Base-by-base conservation (phyloP, 2,888 invertebrate species). In the Lasioglossum oenotherae region DNA sequence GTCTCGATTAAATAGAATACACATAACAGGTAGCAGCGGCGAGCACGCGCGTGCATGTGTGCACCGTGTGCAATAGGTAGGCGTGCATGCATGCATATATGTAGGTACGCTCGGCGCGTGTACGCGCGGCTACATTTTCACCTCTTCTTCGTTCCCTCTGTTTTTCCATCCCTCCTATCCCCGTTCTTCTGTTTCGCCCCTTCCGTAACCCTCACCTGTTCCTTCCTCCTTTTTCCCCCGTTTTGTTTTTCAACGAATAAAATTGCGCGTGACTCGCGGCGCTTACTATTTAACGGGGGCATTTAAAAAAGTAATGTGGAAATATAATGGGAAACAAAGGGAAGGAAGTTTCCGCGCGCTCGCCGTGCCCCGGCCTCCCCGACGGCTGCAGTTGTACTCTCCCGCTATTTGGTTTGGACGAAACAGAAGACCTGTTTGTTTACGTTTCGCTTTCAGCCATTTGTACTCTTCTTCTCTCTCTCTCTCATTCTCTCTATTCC, bases 381-480 rank as follows among this genome's bases (percentile, higher is more conserved):
- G 73, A 87, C 84, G 79, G 82, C 84, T 85, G 85, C 87, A 90
- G 89, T 92, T 93, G 92, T 91, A 92, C 93, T 91, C 92, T 87
- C 89, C 88, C 88, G 91, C 92, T 92, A 92, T 91, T 92, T 90
- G 92, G 91, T 93, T 91, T 92, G 92, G 91, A 91, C 92, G 92
- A 92, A 92, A 53, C 74, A 74, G 74, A 91, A 92, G 91, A 93
- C 92, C 92, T 93, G 93, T 93, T 93, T 93, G 93, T 93, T 92
- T 92, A 91, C 92, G 92, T 92, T 92, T 93, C 91, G 89, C 90
- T 92, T 91, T 92, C 92, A 89, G 86, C 89, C 91, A 90, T 90
- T 91, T 88, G 87, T 90, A 89, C 91, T 89, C 87, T 88, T 89
- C 89, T 5, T 31, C 31, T 31, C 14, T 31, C 31, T 3, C 67